Evolutionary conservation across 2,113 vertebrate species (phyloP).

Genomic region (Climacteris rufus): DNA sequence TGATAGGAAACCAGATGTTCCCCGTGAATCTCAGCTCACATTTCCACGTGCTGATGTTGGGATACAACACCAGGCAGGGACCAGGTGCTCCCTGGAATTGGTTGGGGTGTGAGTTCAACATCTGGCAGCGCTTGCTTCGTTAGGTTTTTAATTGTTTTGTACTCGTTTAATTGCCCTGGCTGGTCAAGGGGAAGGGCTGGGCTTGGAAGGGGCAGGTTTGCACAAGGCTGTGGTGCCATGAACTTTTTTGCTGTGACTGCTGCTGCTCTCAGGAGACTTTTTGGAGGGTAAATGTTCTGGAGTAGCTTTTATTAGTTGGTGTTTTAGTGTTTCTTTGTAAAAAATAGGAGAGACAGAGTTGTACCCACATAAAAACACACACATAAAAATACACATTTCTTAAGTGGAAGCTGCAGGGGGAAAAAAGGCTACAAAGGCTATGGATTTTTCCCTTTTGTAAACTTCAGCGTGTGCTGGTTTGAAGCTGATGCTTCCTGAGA

Average conservation of each 20-base stretch:
- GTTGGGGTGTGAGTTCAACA: neutral
- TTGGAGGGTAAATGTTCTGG: neutral
- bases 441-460: neutral
- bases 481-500: neutral
- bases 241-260: neutral
- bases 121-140: neutral
- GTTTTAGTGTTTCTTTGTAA: neutral
- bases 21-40: fast-evolving
- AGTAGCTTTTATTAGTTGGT: neutral
- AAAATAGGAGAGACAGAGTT: neutral
- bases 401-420: neutral
- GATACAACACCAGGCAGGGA: neutral
- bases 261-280: neutral
- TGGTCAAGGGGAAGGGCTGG: neutral
- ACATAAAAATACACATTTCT: neutral
- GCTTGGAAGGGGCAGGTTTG: neutral
- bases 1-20: neutral
- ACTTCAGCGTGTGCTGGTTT: neutral
- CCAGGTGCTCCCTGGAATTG: neutral
- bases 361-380: fast-evolving
- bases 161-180: neutral
- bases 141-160: neutral
- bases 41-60: fast-evolving
- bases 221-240: neutral
- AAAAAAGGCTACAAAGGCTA: neutral